A percentile compares a stretch with the other conserved stretches of the same genome.
phyloP scores from a whole-genome alignment of 2,888 invertebrate genomes.

The Epicampocera succincta region DNA sequence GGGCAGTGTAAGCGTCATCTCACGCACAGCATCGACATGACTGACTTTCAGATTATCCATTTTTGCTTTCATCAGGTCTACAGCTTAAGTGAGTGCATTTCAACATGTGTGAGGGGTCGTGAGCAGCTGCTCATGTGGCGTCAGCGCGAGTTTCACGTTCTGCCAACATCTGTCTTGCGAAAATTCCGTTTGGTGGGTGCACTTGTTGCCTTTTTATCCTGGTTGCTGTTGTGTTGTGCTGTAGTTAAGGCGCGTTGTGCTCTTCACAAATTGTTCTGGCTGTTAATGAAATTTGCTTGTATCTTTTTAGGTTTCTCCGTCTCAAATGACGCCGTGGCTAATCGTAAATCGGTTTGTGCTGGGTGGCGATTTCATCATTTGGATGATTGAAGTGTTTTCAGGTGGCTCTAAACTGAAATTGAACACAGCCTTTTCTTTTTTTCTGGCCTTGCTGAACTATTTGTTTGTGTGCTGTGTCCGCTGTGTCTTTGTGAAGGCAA shows the following conservation, averaged over 20 bases:
- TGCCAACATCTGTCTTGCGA: constrained; percentile 73
- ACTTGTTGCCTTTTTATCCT: constrained; percentile 73
- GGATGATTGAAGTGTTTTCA: constrained; percentile 72
- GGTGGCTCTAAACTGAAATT: constrained; percentile 71
- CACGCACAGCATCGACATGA: too few relatives aligned
- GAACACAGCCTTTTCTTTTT: constrained; percentile 69
- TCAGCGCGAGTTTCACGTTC: constrained; percentile 70
- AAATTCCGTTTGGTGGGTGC: constrained; percentile 73
- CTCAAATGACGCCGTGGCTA: constrained; percentile 74
- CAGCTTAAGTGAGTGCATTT: constrained; percentile 68
- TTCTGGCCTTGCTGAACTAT: constrained; percentile 65
- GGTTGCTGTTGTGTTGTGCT: constrained; percentile 73
- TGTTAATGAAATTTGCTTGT: constrained; percentile 4
- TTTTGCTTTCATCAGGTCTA: constrained; percentile 61
- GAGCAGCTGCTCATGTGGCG: constrained; percentile 72
- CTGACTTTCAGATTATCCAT: neutral
- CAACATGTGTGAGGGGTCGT: constrained; percentile 53
- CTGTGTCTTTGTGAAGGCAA: constrained; percentile 72
- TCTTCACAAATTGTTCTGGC: neutral
- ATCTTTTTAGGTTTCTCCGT: constrained; percentile 73
- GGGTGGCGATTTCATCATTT: constrained; percentile 73
- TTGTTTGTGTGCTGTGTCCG: constrained; percentile 73
- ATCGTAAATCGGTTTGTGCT: constrained; percentile 72
- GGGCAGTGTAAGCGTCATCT: constrained; percentile 72
- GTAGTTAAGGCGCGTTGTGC: constrained; percentile 65